These are phyloP conservation scores for Scaptomyza cyrtandrae DNA, from an alignment of 2,888 invertebrate species.

Conservation along the genomic window DNA sequence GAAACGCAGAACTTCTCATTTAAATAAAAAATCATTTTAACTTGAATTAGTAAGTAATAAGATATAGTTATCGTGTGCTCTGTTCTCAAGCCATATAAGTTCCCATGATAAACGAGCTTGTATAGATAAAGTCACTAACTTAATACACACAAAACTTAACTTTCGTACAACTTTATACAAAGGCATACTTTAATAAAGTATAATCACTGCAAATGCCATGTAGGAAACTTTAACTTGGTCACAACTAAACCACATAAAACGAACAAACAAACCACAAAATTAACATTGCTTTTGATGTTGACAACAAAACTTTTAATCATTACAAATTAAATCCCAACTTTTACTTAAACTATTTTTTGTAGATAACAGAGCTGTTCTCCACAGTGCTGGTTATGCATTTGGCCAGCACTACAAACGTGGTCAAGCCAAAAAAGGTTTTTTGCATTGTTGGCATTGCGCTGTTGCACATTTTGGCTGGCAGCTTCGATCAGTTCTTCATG, in stretches of 20 bases:
- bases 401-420: slow-evolving; percentile 85
- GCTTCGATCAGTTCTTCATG: slow-evolving; percentile 88
- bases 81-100: not conserved
- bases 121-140: not conserved
- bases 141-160: not conserved
- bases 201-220: not conserved
- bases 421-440: slow-evolving; percentile 86
- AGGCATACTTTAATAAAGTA: not conserved
- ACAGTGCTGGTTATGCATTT: slow-evolving; percentile 87
- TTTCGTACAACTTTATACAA: not conserved
- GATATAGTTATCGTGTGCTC: too few relatives aligned
- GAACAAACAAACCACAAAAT: too few relatives aligned
- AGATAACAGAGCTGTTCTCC: slow-evolving; percentile 87
- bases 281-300: too few relatives aligned
- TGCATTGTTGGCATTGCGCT: slow-evolving; percentile 87
- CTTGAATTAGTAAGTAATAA: not conserved
- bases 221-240: not conserved
- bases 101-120: not conserved
- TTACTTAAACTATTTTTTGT: slow-evolving; percentile 22
- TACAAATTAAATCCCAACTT: not conserved
- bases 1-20: not conserved
- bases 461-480: slow-evolving; percentile 87
- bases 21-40: not conserved
- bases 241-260: too few relatives aligned
- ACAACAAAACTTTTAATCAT: not conserved